Percentiles rank a stretch among this genome's conserved stretches.
Evolutionary conservation across 2,113 vertebrate species (phyloP).

Genomic region (Passer montanus): DNA sequence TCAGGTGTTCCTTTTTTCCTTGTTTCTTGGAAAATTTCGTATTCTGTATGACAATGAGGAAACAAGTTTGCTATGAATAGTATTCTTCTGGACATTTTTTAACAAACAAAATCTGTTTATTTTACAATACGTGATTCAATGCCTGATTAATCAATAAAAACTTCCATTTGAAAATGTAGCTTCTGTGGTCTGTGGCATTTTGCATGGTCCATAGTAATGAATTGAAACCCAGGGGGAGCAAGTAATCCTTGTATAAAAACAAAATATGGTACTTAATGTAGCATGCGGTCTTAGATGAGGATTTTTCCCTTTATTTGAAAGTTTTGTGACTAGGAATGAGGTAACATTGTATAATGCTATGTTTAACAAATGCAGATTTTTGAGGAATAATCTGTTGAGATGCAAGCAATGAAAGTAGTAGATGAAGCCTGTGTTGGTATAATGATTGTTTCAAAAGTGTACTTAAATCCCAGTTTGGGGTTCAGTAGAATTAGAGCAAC

Average conservation of each 20-base stretch:
- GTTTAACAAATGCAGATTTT: neutral
- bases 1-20: slow-evolving; percentile 35
- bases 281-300: neutral
- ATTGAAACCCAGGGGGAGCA: neutral
- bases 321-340: neutral
- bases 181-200: slow-evolving; percentile 51
- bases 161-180: slow-evolving; percentile 25
- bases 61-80: slow-evolving; percentile 36
- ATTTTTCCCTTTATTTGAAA: neutral
- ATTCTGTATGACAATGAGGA: slow-evolving; percentile 15
- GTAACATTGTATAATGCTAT: neutral
- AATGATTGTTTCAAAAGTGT: neutral
- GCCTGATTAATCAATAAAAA: slow-evolving; percentile 59
- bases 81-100: slow-evolving; percentile 43
- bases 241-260: neutral
- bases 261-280: neutral
- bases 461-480: neutral
- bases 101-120: slow-evolving; percentile 38
- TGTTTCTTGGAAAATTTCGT: slow-evolving; percentile 13
- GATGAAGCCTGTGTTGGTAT: neutral
- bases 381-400: neutral
- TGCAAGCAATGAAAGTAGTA: neutral
- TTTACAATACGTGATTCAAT: slow-evolving; percentile 56
- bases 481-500: neutral
- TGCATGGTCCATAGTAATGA: slow-evolving; percentile 45